These are phyloP conservation scores for Amitus sp. DNA, from an alignment of 2,888 invertebrate species.

Conservation along the genomic window DNA sequence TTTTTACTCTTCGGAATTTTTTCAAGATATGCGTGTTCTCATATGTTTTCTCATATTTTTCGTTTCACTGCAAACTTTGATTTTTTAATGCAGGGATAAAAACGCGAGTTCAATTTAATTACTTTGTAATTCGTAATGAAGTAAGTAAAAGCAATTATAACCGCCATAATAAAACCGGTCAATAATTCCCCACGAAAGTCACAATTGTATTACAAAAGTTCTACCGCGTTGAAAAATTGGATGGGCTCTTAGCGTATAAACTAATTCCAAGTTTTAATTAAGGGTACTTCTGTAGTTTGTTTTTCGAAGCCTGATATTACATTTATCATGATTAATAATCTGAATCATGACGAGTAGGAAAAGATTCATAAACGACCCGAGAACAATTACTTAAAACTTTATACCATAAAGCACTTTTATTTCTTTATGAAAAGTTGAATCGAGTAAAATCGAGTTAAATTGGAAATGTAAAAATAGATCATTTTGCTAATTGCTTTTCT, in stretches of 20 bases:
- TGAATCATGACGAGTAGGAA: too few relatives aligned
- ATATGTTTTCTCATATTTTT: constrained; percentile 17
- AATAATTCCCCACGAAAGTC: not conserved
- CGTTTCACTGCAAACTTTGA: constrained; percentile 8
- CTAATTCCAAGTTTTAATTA: constrained; percentile 7
- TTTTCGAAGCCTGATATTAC: constrained; percentile 2
- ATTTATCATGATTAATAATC: too few relatives aligned
- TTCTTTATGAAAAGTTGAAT: too few relatives aligned
- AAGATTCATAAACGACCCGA: too few relatives aligned
- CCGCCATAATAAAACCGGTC: not conserved
- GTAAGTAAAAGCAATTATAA: not conserved
- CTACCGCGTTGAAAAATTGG: not conserved
- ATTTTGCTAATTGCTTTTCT: too few relatives aligned
- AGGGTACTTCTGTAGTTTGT: constrained; percentile 5
- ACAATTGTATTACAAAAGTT: not conserved
- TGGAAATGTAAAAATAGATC: too few relatives aligned
- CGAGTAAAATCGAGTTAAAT: too few relatives aligned
- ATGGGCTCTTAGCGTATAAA: not conserved
- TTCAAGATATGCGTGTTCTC: too few relatives aligned
- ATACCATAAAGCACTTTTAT: too few relatives aligned
- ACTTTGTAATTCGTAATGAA: not conserved
- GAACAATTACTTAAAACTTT: too few relatives aligned
- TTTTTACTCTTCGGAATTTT: constrained; percentile 28
- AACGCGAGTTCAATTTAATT: constrained; percentile 9
- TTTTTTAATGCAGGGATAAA: constrained; percentile 31